These are phyloP conservation scores for Tryphoninae sp. DNA, from an alignment of 2,888 invertebrate genomes.

Conservation along the genomic window DNA sequence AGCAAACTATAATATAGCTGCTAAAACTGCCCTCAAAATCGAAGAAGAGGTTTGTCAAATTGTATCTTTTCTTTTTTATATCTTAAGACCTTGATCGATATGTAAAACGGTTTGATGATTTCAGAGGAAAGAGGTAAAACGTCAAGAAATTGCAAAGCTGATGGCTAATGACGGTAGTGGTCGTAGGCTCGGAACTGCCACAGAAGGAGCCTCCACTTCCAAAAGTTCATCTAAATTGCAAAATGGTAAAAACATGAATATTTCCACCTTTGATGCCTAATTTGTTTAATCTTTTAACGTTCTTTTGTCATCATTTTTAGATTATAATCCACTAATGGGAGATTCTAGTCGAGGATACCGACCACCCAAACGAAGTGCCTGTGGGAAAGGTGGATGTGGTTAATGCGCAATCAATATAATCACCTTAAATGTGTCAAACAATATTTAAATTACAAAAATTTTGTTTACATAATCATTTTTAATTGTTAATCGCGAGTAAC, in stretches of 20 bases:
- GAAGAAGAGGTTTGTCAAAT: constrained; percentile 76
- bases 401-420: constrained; percentile 60
- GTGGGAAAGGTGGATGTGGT: constrained; percentile 78
- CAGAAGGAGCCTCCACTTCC: constrained; percentile 61
- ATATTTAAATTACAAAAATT: too few relatives aligned
- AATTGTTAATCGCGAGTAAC: too few relatives aligned
- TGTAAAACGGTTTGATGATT: constrained; percentile 52
- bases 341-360: constrained; percentile 74
- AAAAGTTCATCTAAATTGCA: constrained; percentile 60
- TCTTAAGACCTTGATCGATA: neutral
- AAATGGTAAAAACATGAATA: constrained; percentile 60
- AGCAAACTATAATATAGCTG: constrained; percentile 78
- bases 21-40: constrained; percentile 76
- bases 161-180: constrained; percentile 76
- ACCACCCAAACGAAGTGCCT: constrained; percentile 78
- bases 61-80: neutral
- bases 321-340: constrained; percentile 80
- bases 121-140: constrained; percentile 76
- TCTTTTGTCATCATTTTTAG: constrained; percentile 65
- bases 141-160: constrained; percentile 74
- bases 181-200: constrained; percentile 70
- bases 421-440: too few relatives aligned
- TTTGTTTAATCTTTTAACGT: constrained; percentile 1
- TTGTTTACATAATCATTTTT: too few relatives aligned
- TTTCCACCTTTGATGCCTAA: neutral